phyloP scores from a whole-genome alignment of 2,888 invertebrate genomes.

The Microchrysa polita region DNA sequence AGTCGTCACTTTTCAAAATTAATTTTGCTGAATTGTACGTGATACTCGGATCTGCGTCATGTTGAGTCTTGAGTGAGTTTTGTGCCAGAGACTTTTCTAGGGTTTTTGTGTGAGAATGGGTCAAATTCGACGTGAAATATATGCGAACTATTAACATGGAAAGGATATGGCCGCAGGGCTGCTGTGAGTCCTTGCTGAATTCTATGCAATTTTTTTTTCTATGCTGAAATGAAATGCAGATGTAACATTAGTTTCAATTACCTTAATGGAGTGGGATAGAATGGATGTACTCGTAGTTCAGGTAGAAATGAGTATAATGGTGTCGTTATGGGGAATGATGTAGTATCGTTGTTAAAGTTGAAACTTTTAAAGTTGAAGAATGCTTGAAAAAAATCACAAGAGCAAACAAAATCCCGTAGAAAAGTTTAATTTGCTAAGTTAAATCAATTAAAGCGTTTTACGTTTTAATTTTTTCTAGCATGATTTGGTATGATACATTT shows the following conservation, averaged over 20 bases:
- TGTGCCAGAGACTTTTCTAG: not conserved
- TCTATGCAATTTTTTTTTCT: not conserved
- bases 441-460: too few relatives aligned
- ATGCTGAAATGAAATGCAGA: not conserved
- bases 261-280: not conserved
- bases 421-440: too few relatives aligned
- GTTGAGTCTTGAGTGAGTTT: not conserved
- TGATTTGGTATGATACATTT: too few relatives aligned
- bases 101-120: not conserved
- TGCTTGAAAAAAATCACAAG: too few relatives aligned
- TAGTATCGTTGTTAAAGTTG: too few relatives aligned
- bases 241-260: constrained; percentile 1
- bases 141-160: not conserved
- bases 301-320: too few relatives aligned
- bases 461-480: too few relatives aligned
- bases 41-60: not conserved
- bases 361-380: too few relatives aligned
- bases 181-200: not conserved
- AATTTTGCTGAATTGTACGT: constrained; percentile 1
- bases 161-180: not conserved
- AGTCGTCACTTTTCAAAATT: constrained; percentile 11
- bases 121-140: constrained; percentile 9
- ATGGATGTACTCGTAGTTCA: too few relatives aligned
- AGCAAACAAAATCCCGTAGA: too few relatives aligned
- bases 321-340: too few relatives aligned